Conservation (phyloP, 2,113 vertebrate species). For the Cavia aperea region DNA sequence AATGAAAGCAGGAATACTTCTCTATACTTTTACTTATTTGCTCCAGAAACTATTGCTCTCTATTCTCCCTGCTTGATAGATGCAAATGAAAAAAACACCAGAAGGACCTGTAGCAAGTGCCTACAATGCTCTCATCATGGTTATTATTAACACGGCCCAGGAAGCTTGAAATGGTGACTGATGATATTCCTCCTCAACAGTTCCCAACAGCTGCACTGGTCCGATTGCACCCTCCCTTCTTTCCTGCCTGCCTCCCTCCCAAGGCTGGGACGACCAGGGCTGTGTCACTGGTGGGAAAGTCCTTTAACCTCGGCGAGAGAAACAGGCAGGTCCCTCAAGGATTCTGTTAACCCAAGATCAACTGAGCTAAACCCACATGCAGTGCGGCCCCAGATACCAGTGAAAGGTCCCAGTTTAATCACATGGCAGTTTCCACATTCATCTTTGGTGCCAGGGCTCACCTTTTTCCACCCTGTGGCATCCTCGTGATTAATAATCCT, state of each 20-base stretch:
- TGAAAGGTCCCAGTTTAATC: conserved; percentile 65
- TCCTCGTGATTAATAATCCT: conserved; percentile 68
- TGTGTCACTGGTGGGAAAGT: background rate
- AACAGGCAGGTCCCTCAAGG: fast-evolving
- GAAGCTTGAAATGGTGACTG: background rate
- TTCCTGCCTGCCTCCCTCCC: background rate
- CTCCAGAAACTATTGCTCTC: background rate
- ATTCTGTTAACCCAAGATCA: background rate
- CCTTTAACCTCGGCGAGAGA: background rate
- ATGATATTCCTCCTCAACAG: too few species aligned
- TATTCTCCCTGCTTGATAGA: background rate
- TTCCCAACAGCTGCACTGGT: background rate
- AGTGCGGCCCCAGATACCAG: conserved; percentile 18
- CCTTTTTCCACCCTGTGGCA: conserved; percentile 48
- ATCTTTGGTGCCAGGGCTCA: conserved; percentile 62
- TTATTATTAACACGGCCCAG: background rate
- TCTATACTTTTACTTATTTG: background rate
- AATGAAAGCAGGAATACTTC: background rate
- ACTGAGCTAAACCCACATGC: conserved; percentile 13
- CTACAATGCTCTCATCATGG: background rate
- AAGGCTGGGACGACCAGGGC: background rate
- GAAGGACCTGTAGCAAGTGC: background rate
- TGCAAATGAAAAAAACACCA: background rate
- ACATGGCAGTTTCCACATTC: conserved; percentile 64
- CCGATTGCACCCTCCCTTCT: background rate